Percentiles rank a stretch among this genome's conserved stretches.
Conservation (phyloP, 1,140 invertebrate species). For the Centruroides sculpturatus region DNA sequence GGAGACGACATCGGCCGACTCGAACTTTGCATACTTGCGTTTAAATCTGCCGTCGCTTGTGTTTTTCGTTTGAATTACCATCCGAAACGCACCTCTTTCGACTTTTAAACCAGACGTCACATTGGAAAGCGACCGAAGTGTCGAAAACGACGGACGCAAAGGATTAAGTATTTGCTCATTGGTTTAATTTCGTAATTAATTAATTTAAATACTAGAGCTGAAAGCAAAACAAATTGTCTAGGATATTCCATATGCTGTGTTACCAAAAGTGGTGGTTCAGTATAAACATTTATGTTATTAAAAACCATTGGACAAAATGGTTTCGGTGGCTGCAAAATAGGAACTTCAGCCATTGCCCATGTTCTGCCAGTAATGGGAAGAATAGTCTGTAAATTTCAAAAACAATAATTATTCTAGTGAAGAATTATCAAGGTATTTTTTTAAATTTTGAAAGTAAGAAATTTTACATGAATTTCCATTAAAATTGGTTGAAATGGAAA, state of each 20-base stretch:
- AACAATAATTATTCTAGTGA: too few relatives aligned
- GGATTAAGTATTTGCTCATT: too few relatives aligned
- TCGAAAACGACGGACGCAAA: too few relatives aligned
- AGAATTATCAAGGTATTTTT: not conserved
- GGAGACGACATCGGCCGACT: too few relatives aligned
- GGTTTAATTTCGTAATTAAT: conserved; percentile 25
- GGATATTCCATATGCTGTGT: conserved; percentile 58
- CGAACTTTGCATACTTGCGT: too few relatives aligned
- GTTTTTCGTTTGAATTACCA: too few relatives aligned
- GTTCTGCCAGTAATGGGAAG: conserved; percentile 63
- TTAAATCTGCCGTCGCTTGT: too few relatives aligned
- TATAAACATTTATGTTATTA: conserved; percentile 12
- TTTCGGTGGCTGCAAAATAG: conserved; percentile 7
- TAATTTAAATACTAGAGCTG: conserved; percentile 45
- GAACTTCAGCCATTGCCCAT: conserved; percentile 60
- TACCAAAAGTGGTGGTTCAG: conserved; percentile 48
- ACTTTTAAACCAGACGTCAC: too few relatives aligned
- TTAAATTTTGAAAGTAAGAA: not conserved
- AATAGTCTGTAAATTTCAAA: conserved; percentile 40
- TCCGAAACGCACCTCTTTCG: too few relatives aligned
- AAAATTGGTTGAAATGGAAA: conserved; percentile 33
- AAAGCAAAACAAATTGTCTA: conserved; percentile 66
- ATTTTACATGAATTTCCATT: conserved; percentile 37
- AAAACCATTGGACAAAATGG: not conserved
- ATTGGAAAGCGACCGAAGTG: too few relatives aligned